Evolutionary conservation across 2,113 vertebrate species (phyloP), one percentile per base, ranked within the genome.

Genomic region (Megalops atlanticus): DNA sequence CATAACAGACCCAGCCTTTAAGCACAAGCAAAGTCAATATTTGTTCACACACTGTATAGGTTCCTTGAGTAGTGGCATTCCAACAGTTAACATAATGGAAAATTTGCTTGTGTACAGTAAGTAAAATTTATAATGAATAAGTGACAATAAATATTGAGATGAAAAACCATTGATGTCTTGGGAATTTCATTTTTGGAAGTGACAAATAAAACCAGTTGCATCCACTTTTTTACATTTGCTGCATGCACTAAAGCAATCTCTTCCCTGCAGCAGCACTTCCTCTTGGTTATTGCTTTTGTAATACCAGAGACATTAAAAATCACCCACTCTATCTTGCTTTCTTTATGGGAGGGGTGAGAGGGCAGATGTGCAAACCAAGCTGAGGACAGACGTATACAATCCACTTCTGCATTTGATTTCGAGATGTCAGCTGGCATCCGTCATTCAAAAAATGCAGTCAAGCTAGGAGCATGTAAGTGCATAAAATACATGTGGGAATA

Each of bases 1-100:
- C 54, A 58, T 72, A 82, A 38, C 80, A 84, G 83, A 80, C 86
- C 81, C 82, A 86, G 75, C 75, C 58, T 85, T 79, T 27, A 79
- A 84, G 83, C 16, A 24, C 68, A 86, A 85, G 87, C 84, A 88
- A 35, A n/a, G 71, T 88, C 85, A 92, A 91, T 92, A 92, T 92
- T 91, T 91, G 86, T 76, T 84, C 79, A 54, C 80, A 74, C 80
- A 83, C 49, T 85, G 70, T 72, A 24, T 76, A 27, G 81, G 27
- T 79, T 88, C 81, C 41, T 71, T 43, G 58, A 64, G 58, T 2
- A 11, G 58, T 64, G 10, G 83, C 82, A 84, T 85, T 80, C 80
- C 85, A 82, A 43, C 54, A 79, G 80, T 85, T 80, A 52, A 85
- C 80, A 74, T 71, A 81, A 41, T 78, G 71, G 12, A 85, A 58